Evolutionary conservation across 2,888 invertebrate genomes (phyloP), one percentile per base, ranked within the genome.

Genomic region (Rhamphomyia laevipes): DNA sequence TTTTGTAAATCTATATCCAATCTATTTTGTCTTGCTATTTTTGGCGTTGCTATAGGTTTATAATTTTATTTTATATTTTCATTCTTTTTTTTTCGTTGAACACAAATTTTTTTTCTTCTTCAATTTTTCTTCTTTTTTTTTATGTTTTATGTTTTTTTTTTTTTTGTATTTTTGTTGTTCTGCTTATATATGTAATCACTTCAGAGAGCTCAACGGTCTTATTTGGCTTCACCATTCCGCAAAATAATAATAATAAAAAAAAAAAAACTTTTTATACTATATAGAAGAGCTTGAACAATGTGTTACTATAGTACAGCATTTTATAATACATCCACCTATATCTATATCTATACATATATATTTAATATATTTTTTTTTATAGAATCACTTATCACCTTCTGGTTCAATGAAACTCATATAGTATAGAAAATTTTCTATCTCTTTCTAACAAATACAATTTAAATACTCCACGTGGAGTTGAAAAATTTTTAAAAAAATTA

Each of bases 191-290:
- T 27, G 23, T 40, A 40, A 40, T 40, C 40, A 40, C 40, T 40
- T 40, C 18, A 40, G 40, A 40, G 40, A 40, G 40, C 40, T 40
- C 40, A 40, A 40, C 40, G 40, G 40, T 40, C 40, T 40, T 40
- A 40, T 40, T 40, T 40, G 40, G 40, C 40, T 40, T 40, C 40
- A 40, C 40, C 17, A 40, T 16, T 11, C 15, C 17, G 13, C 11
- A 40, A 40, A 40, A 17, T 18, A 18, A 18, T 5, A 18, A 18
- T 11, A 16, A 16, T 15, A 35, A 35, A 35, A 38, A 38, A 18
- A 38, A 18, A 37, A 37, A 37, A 37, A 11, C 17, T 27, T 27
- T 6, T 27, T 27, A 27, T 27, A 27, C 23, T 27, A n/a, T n/a
- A n/a, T n/a, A n/a, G n/a, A n/a, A n/a, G n/a, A 27, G 23, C 23